Evolutionary conservation across 2,888 invertebrate species (phyloP).

Genomic region (Sminthurinus aureus): DNA sequence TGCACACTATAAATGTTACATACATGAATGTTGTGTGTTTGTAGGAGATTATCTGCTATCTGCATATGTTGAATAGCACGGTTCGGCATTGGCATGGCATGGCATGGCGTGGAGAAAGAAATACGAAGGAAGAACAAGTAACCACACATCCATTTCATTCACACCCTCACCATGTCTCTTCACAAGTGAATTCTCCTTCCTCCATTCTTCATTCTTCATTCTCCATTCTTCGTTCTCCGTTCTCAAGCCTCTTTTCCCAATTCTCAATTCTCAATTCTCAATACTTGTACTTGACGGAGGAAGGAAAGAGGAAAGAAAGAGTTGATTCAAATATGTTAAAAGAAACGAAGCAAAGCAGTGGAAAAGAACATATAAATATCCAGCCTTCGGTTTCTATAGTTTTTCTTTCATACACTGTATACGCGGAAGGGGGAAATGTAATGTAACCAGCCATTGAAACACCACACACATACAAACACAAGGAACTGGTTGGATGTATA

Average conservation of each 20-base stretch:
- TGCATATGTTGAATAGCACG: neutral
- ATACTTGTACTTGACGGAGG: neutral
- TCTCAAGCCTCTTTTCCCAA: too few relatives aligned
- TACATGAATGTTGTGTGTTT: neutral
- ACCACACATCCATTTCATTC: conserved; percentile 23
- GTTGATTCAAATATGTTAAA: neutral
- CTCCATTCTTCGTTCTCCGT: neutral
- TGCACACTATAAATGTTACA: too few relatives aligned
- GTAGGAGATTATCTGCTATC: neutral
- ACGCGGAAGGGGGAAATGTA: neutral
- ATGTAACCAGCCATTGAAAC: neutral
- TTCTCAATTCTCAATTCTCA: conserved; percentile 8
- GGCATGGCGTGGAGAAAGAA: neutral
- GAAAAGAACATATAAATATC: neutral
- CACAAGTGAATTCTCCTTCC: neutral
- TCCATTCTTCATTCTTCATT: neutral
- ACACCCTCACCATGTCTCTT: conserved; percentile 15
- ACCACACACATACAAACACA: neutral
- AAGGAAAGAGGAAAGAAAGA: conserved; percentile 13
- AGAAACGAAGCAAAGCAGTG: neutral
- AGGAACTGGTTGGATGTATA: neutral
- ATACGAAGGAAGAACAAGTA: conserved; percentile 14
- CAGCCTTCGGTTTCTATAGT: neutral
- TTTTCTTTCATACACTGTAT: neutral
- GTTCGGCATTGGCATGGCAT: neutral